Percentiles rank a stretch among this genome's conserved stretches.
These are phyloP conservation scores for Harpegnathos saltator DNA, from an alignment of 1,140 invertebrate species.

Conservation along the genomic window DNA sequence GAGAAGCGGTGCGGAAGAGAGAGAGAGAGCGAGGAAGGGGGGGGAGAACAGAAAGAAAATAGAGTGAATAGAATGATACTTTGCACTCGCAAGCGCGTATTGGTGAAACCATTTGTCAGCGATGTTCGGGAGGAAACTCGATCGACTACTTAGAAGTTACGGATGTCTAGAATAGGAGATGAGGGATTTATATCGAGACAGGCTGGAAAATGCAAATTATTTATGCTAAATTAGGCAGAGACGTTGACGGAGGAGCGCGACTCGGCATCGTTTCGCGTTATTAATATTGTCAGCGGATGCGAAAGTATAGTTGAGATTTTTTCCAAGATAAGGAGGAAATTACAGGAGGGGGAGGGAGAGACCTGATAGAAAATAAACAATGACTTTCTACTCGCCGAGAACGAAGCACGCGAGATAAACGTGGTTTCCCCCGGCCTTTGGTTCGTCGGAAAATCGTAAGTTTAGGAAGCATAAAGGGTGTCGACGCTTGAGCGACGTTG, in stretches of 20 bases:
- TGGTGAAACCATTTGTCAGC: slow-evolving; percentile 5
- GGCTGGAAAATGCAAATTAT: background rate
- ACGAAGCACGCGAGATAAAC: background rate
- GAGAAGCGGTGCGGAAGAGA: background rate
- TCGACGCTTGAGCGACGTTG: slow-evolving; percentile 43
- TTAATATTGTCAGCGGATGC: background rate
- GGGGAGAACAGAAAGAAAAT: background rate
- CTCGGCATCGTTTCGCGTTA: background rate
- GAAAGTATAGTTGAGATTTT: background rate
- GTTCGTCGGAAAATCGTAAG: slow-evolving; percentile 3
- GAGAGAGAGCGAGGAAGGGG: background rate
- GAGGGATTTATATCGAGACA: background rate
- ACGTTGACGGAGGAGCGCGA: no score
- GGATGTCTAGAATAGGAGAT: background rate
- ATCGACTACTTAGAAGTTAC: background rate
- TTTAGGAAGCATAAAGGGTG: slow-evolving; percentile 35
- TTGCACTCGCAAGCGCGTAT: slow-evolving; percentile 4
- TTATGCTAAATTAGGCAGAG: no score
- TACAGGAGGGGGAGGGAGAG: no score
- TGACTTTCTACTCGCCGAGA: background rate
- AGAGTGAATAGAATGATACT: slow-evolving; percentile 11
- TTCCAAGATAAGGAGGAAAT: background rate
- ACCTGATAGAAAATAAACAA: slow-evolving; percentile 8
- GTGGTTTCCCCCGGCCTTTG: slow-evolving; percentile 1
- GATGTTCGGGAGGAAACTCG: background rate